Evolutionary conservation across 2,113 vertebrate species (phyloP).

Genomic region (Zeus faber): DNA sequence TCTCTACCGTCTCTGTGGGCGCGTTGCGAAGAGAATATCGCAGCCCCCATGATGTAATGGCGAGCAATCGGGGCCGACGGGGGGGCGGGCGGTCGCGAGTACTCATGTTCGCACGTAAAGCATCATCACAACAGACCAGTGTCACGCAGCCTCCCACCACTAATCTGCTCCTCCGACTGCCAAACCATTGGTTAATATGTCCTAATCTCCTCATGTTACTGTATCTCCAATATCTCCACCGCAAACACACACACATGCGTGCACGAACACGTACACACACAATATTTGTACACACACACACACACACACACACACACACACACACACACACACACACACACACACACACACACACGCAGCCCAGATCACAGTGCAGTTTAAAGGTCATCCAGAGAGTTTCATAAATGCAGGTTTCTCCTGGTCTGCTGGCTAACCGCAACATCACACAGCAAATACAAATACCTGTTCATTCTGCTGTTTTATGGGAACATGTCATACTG

Average conservation of each 20-base stretch:
- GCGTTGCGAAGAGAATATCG: slow-evolving; percentile 32
- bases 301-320: background rate
- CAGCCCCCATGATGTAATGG: slow-evolving; percentile 59
- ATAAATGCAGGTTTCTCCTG: no score
- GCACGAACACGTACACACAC: background rate
- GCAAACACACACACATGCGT: background rate
- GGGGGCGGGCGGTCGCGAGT: slow-evolving; percentile 17
- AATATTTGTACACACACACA: background rate
- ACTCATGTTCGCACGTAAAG: slow-evolving; percentile 37
- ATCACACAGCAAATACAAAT: no score
- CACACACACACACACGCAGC: background rate
- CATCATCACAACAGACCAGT: slow-evolving; percentile 38
- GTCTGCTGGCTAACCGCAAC: no score
- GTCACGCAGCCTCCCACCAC: slow-evolving; percentile 35
- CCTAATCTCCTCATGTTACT: slow-evolving; percentile 40
- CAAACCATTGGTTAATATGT: slow-evolving; percentile 46
- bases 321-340: background rate
- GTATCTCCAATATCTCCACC: slow-evolving; percentile 32
- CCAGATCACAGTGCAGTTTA: no score
- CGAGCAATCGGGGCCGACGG: slow-evolving; percentile 36
- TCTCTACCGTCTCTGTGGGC: slow-evolving; percentile 12
- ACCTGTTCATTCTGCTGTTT: no score
- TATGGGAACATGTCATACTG: no score
- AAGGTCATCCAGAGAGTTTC: no score
- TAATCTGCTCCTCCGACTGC: slow-evolving; percentile 51